Evolutionary conservation across 2,888 invertebrate species (phyloP).

Genomic region (Penaeus monodon): DNA sequence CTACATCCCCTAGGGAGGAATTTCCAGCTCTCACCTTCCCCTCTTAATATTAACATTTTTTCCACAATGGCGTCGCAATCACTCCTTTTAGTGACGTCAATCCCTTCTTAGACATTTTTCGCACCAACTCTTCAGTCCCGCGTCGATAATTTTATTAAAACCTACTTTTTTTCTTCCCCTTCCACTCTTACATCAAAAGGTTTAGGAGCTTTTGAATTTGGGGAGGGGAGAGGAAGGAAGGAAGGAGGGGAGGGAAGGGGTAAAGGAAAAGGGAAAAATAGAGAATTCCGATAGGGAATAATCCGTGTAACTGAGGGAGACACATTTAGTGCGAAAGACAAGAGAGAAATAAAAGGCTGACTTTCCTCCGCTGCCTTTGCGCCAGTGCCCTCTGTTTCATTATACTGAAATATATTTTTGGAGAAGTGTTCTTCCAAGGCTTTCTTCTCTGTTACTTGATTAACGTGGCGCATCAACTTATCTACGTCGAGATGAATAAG

Average conservation of each 20-base stretch:
- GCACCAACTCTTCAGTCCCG: constrained; percentile 55
- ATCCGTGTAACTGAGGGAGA: too few species aligned
- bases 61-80: constrained; percentile 38
- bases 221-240: background rate
- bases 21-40: constrained; percentile 14
- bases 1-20: background rate
- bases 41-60: constrained; percentile 48
- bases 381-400: too few species aligned
- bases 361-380: too few species aligned
- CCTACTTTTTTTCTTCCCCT: constrained; percentile 27
- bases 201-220: background rate
- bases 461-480: too few species aligned
- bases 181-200: constrained; percentile 38
- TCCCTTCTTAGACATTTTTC: constrained; percentile 42
- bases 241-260: background rate
- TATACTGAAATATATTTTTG: too few species aligned
- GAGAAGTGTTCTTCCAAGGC: too few species aligned
- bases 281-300: too few species aligned
- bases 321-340: too few species aligned
- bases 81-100: constrained; percentile 21
- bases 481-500: too few species aligned
- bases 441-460: too few species aligned
- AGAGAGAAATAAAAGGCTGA: too few species aligned
- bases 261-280: too few species aligned
- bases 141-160: constrained; percentile 52